Evolutionary conservation across 2,113 vertebrate genomes (phyloP).

Genomic region (Coptodon rendalli): DNA sequence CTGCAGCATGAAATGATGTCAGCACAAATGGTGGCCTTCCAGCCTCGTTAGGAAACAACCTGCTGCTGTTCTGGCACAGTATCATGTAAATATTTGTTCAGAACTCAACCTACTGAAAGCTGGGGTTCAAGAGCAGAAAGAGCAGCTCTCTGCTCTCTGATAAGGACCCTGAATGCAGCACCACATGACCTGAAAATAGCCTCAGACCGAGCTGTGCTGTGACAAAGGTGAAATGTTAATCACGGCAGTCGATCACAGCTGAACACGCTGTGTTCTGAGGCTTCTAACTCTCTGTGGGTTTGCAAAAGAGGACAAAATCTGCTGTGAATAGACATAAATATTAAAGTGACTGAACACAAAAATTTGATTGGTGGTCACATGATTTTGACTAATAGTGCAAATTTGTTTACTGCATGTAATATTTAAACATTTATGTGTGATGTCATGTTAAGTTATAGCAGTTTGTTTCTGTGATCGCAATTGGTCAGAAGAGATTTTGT

Average conservation of each 20-base stretch:
- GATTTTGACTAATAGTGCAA: background rate
- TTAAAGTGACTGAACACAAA: background rate
- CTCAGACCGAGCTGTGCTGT: background rate
- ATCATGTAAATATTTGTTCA: slow-evolving; percentile 26
- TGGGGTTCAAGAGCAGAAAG: background rate
- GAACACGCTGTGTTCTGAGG: background rate
- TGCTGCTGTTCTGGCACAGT: background rate
- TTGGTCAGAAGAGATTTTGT: background rate
- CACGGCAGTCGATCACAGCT: background rate
- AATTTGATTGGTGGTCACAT: background rate
- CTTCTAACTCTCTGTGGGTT: background rate
- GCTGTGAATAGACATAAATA: background rate
- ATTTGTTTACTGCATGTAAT: background rate
- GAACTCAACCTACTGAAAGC: background rate
- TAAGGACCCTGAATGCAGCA: background rate
- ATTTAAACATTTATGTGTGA: background rate
- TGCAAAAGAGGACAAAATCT: background rate
- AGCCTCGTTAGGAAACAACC: background rate
- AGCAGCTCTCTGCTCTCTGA: background rate
- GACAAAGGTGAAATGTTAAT: background rate
- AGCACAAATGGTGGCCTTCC: background rate
- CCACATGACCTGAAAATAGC: background rate
- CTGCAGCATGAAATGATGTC: background rate
- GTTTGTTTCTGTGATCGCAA: background rate
- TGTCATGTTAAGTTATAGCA: background rate